Conservation (phyloP, 2,113 vertebrate species). For the Oenanthe oenanthe region DNA sequence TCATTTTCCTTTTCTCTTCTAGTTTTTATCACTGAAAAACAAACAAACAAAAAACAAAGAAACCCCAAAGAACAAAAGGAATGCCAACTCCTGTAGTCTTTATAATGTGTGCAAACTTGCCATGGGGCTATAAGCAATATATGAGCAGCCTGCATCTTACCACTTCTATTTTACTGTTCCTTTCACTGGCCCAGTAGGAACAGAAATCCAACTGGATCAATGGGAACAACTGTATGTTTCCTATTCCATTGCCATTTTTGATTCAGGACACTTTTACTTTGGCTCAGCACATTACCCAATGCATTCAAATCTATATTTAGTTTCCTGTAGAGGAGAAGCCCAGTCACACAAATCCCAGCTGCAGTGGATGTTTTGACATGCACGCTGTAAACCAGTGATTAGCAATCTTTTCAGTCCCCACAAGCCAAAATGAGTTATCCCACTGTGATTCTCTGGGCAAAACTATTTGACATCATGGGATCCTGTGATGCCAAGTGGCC, state of each 20-base stretch:
- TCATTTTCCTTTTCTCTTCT: neutral
- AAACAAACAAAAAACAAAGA: neutral
- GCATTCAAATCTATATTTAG: neutral
- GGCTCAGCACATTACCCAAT: neutral
- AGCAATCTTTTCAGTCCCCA: neutral
- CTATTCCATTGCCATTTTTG: neutral
- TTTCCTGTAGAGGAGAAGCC: neutral
- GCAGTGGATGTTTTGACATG: neutral
- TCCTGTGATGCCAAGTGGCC: neutral
- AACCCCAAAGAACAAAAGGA: neutral
- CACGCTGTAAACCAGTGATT: neutral
- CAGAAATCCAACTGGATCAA: neutral
- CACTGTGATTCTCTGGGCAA: neutral
- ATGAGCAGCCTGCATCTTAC: neutral
- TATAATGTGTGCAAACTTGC: neutral
- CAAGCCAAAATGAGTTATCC: conserved; percentile 8
- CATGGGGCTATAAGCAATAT: neutral
- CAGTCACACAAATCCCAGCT: neutral
- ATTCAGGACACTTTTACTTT: neutral
- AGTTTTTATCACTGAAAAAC: neutral
- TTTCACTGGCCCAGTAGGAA: neutral
- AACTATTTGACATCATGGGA: neutral
- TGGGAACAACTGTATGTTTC: neutral
- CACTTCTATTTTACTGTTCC: neutral
- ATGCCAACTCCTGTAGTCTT: neutral